phyloP scores from a whole-genome alignment of 2,797 vertebrate genomes.

The Sciurus carolinensis region DNA sequence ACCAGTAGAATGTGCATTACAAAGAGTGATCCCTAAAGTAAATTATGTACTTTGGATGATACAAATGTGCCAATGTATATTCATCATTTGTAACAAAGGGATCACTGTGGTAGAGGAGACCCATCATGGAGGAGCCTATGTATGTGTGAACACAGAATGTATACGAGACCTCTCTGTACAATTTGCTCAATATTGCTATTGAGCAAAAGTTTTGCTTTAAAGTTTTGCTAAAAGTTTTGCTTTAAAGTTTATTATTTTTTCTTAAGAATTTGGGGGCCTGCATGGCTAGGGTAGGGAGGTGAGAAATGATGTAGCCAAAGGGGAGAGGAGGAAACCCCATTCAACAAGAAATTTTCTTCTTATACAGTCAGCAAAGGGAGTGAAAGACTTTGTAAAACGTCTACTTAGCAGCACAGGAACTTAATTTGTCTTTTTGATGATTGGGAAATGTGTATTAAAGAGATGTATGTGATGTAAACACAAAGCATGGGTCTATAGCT shows the following conservation, averaged over 20 bases:
- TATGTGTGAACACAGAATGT: background rate
- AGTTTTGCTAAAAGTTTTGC: too few species aligned
- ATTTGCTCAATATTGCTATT: background rate
- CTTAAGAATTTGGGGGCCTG: background rate
- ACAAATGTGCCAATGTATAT: background rate
- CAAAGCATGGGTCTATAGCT: background rate
- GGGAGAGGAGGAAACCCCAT: background rate
- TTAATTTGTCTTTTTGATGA: constrained; percentile 4
- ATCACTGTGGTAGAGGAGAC: background rate
- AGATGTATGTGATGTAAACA: constrained; percentile 1
- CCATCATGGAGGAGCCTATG: background rate
- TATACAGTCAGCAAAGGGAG: background rate
- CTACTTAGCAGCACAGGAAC: background rate
- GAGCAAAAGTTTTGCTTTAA: too few species aligned
- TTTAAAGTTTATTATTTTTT: background rate
- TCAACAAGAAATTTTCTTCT: background rate
- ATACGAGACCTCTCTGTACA: background rate
- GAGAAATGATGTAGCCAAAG: background rate
- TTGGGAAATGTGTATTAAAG: background rate
- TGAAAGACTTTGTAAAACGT: background rate
- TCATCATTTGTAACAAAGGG: background rate
- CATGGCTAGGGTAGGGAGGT: background rate
- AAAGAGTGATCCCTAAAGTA: background rate
- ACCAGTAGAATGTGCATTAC: background rate
- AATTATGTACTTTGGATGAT: background rate